Evolutionary conservation across 2,888 invertebrate species (phyloP), one percentile per base, ranked within the genome.

Genomic region (Venustoraphidia nigricollis): DNA sequence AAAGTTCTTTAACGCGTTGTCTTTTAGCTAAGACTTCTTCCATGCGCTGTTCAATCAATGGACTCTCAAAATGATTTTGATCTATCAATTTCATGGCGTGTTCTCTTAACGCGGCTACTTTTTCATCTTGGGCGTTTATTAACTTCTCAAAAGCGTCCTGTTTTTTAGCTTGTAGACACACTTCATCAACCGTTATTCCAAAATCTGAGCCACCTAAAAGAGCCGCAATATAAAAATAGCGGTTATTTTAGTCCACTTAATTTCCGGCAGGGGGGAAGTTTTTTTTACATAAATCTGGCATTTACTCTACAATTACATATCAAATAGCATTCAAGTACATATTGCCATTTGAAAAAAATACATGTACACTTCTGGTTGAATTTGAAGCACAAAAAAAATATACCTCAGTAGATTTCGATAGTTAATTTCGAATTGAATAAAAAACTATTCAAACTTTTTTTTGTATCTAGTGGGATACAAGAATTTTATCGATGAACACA

Each of bases 131-230:
- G 0, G 89, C 85, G 10, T 80, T 79, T 8, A 96, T 76, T 0
- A 95, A 70, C 59, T 92, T 92, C 63, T 93, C 93, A 63, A 97
- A 95, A 3, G 90, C 93, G 57, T 93, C 94, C 57, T 96, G 94
- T 61, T 92, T 92, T 69, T 91, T 92, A 34, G 90, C 77, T 60
- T 88, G 82, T 40, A 83, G 83, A 57, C 89, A 86, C 0, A 96
- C 93, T 62, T 91, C 90, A 60, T 95, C 93, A 0, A 88, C 87
- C 0, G 82, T 83, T 39, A 84, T 77, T 0, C 85, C 81, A 51
- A 82, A 81, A 56, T 86, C 83, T 0, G 77, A 76, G 48, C 78
- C 80, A 17, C 48, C 53, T 54, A 48, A 45, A 43, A 44, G n/a
- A 36, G 42, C 6, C n/a, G 13, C 10, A 35, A 17, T 27, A 27